Percentiles rank a stretch among this genome's conserved stretches.
phyloP scores from a whole-genome alignment of 2,113 vertebrate genomes.

The Nycticryphes semicollaris region DNA sequence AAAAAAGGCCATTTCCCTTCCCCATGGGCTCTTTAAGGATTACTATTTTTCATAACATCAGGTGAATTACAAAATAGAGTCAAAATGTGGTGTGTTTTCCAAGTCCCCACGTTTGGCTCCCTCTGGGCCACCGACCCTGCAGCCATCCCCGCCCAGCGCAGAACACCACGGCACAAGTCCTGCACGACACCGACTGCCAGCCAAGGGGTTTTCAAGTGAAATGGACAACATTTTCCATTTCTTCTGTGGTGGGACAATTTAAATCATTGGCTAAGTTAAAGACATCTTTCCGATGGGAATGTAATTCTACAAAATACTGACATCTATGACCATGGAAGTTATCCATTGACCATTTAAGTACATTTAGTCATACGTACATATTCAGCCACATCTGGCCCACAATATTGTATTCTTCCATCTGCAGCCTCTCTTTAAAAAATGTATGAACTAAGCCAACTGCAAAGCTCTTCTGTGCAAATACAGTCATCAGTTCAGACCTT shows the following conservation, averaged over 20 bases:
- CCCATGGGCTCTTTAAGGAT: not conserved
- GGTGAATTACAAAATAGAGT: not conserved
- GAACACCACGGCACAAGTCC: not conserved
- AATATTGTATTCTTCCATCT: not conserved
- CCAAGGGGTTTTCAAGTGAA: not conserved
- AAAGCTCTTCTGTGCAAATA: not conserved
- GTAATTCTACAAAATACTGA: not conserved
- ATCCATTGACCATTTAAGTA: not conserved
- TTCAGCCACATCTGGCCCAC: not conserved
- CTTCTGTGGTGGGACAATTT: not conserved
- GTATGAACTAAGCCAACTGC: not conserved
- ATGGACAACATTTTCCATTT: not conserved
- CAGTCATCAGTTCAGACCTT: not conserved
- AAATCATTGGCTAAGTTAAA: not conserved
- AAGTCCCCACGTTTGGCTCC: not conserved
- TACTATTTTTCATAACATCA: not conserved
- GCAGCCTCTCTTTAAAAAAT: not conserved
- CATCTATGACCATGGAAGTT: not conserved
- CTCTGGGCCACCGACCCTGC: not conserved
- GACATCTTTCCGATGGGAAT: not conserved
- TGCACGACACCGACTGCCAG: not conserved
- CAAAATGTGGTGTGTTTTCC: not conserved
- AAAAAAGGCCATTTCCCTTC: not conserved
- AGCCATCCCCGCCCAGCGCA: not conserved
- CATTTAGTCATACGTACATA: not conserved